phyloP scores from a whole-genome alignment of 1,140 invertebrate species.

The Aphaenogaster ashmeadi region DNA sequence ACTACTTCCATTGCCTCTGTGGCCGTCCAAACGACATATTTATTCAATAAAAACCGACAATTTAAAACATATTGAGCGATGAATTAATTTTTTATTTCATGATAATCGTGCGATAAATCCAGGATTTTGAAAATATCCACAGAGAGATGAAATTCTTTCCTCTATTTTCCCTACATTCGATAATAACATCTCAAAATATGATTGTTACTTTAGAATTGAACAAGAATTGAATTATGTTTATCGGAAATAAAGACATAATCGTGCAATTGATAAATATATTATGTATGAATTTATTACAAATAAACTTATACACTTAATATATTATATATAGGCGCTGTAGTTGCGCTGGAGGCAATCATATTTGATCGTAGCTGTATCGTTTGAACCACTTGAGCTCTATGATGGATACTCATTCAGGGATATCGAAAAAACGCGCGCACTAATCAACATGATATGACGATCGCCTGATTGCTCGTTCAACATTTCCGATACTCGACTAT shows the following conservation, averaged over 20 bases:
- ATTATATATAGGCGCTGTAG: neutral
- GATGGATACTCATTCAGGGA: constrained; percentile 27
- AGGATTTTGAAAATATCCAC: neutral
- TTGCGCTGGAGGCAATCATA: neutral
- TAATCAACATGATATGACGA: constrained; percentile 53
- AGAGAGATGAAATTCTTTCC: neutral
- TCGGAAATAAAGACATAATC: neutral
- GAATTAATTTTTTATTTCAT: constrained; percentile 37
- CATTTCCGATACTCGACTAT: constrained; percentile 22
- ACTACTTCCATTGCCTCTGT: neutral
- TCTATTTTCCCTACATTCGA: neutral
- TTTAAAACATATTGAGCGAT: neutral
- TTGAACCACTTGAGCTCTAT: constrained; percentile 27
- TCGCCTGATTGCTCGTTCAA: constrained; percentile 34
- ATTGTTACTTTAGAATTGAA: neutral
- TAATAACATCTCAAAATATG: neutral
- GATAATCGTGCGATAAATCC: constrained; percentile 12
- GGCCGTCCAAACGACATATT: neutral
- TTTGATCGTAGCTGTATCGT: neutral
- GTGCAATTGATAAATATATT: neutral
- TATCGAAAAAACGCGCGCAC: constrained; percentile 37
- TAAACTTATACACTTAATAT: neutral
- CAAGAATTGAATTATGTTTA: neutral
- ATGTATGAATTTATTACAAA: neutral
- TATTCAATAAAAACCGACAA: constrained; percentile 34